Conservation (phyloP, 2,888 invertebrate genomes). For the Antitype chi region DNA sequence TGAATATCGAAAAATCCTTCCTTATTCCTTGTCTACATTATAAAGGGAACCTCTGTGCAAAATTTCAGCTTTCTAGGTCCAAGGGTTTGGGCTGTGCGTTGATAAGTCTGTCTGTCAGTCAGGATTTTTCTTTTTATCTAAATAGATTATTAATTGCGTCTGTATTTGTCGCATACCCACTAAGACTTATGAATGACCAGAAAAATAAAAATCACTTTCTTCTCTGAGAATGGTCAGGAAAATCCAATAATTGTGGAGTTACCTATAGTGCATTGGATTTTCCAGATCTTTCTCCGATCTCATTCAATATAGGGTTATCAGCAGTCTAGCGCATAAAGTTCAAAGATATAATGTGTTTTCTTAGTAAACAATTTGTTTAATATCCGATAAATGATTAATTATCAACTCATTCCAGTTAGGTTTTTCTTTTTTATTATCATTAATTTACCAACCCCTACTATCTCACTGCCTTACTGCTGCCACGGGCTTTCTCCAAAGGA, state of each 20-base stretch:
- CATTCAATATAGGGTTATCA: not conserved
- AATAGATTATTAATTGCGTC: not conserved
- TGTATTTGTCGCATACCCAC: not conserved
- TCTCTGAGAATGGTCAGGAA: not conserved
- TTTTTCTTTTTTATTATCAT: not conserved
- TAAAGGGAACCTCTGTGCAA: no score
- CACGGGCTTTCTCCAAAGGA: no score
- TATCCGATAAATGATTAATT: not conserved
- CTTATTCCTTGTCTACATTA: no score
- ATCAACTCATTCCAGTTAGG: not conserved
- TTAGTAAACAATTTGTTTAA: not conserved
- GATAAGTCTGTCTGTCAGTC: no score
- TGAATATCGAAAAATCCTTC: no score
- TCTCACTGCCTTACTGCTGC: no score
- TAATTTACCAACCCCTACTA: not conserved
- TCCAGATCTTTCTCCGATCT: not conserved
- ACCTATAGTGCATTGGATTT: not conserved
- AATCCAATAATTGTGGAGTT: not conserved
- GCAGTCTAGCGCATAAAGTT: not conserved
- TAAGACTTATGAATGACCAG: not conserved
- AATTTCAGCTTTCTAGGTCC: no score
- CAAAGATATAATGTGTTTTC: not conserved
- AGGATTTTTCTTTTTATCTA: not conserved
- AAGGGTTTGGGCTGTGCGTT: no score
- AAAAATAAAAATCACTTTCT: not conserved